Percentiles rank a stretch among this genome's conserved stretches.
phyloP scores from a whole-genome alignment of 2,113 vertebrate species.

The Alouatta palliata region DNA sequence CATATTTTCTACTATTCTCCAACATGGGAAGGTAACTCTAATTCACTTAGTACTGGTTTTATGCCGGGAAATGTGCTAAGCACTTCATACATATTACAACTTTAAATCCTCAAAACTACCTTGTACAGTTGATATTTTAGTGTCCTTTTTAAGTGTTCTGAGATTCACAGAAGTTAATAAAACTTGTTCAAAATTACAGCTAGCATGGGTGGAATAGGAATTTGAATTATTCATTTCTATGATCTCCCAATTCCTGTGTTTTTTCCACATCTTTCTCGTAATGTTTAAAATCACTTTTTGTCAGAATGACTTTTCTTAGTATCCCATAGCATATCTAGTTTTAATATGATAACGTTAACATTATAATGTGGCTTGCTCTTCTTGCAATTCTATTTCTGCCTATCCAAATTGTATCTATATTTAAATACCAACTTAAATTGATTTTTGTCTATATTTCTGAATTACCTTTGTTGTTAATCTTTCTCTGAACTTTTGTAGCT shows the following conservation, averaged over 20 bases:
- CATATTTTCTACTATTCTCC: not conserved
- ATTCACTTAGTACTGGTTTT: not conserved
- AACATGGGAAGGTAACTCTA: not conserved
- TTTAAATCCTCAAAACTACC: not conserved
- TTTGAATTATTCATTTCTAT: slow-evolving; percentile 8
- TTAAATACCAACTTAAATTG: not conserved
- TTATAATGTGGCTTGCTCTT: not conserved
- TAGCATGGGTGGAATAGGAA: not conserved
- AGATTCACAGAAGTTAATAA: not conserved
- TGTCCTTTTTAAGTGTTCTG: not conserved
- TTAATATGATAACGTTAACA: not conserved
- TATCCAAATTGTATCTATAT: not conserved
- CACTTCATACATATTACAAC: not conserved
- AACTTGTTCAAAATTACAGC: not conserved
- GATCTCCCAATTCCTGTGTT: not conserved
- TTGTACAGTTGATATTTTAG: not conserved
- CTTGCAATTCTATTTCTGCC: not conserved
- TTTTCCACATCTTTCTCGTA: not conserved
- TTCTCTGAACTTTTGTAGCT: not conserved
- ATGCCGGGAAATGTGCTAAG: not conserved
- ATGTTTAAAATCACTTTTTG: not conserved
- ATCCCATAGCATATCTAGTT: not conserved
- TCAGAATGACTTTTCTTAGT: not conserved
- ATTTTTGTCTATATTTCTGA: slow-evolving; percentile 7
- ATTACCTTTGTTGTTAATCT: not conserved